Evolutionary conservation across 2,797 vertebrate genomes (phyloP).

Genomic region (Anas acuta): DNA sequence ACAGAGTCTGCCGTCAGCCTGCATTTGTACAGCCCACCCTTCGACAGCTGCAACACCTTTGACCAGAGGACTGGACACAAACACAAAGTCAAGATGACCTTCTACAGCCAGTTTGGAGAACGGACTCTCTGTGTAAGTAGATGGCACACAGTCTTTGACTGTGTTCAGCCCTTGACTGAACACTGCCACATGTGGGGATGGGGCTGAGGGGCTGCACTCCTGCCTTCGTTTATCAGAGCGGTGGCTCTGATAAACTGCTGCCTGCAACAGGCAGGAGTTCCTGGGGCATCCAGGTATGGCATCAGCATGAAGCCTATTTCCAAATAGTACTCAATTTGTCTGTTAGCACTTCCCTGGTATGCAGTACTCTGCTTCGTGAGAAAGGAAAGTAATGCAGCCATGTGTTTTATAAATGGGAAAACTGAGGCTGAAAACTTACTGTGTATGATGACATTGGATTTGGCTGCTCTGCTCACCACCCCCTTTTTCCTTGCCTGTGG

Average conservation of each 20-base stretch:
- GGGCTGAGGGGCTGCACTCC: accelerated
- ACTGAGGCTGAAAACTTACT: neutral
- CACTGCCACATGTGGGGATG: accelerated
- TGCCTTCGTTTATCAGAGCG: accelerated
- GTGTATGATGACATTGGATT: neutral
- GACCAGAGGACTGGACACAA: constrained; percentile 96
- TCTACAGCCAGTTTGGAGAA: constrained; percentile 93
- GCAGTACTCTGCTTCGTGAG: neutral
- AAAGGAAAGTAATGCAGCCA: neutral
- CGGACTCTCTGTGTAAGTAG: constrained; percentile 89
- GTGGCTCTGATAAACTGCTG: neutral
- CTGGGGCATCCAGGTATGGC: accelerated
- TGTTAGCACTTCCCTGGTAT: accelerated
- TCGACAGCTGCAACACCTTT: constrained; percentile 90
- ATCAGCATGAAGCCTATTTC: neutral
- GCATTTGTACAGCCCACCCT: constrained; percentile 96
- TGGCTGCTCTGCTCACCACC: neutral
- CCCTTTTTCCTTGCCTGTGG: neutral
- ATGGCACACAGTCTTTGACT: accelerated
- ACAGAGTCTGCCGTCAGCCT: constrained; percentile 91
- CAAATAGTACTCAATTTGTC: accelerated
- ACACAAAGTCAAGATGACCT: constrained; percentile 93
- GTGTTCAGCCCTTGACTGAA: accelerated
- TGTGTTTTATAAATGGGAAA: neutral
- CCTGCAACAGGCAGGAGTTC: neutral